Evolutionary conservation across 2,797 vertebrate species (phyloP), one percentile per base, ranked within the genome.

Genomic region (Crocidura indochinensis): DNA sequence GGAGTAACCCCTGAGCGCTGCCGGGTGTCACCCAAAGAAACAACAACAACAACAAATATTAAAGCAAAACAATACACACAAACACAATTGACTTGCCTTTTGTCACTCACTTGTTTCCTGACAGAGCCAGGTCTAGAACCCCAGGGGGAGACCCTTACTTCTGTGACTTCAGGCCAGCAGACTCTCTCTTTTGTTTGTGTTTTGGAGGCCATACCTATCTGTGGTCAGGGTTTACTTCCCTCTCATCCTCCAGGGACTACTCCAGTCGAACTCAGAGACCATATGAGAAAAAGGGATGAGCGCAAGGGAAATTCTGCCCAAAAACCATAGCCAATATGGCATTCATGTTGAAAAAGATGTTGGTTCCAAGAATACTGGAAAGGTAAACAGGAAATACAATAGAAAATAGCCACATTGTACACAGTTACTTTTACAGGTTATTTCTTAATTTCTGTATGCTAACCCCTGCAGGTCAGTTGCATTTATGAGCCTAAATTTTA

Each of bases 321-420:
- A 3, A 51, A 10, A 51, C 8, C 51, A 51, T 15, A 51, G 51
- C 51, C 10, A 10, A 10, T 10, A 8, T 51, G 14, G 74, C 5
- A 6, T 38, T 22, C 15, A 2, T 81, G 14, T 92, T 87, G 62
- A 82, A 71, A 60, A 38, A 60, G n/a, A 86, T 69, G 26, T 31
- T 77, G 38, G 22, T 88, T 93, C 49, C 27, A 86, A 88, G 46
- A 92, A 77, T 47, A 86, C 10, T 60, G 75, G 27, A 15, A 17
- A 31, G 3, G 5, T 27, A 4, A 44, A 62, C 27, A 83, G 77
- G n/a, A 83, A 84, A 27, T 84, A 44, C 15, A 60, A 74, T 86
- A 27, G 49, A 49, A 88, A 92, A 73, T 2, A 24, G 29, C 56
- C 31, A 1, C 62, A 6, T 62, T 47, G 60, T 91, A 71, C 38